Evolutionary conservation across 2,113 vertebrate species (phyloP), one percentile per base, ranked within the genome.

Genomic region (Aegypius monachus): DNA sequence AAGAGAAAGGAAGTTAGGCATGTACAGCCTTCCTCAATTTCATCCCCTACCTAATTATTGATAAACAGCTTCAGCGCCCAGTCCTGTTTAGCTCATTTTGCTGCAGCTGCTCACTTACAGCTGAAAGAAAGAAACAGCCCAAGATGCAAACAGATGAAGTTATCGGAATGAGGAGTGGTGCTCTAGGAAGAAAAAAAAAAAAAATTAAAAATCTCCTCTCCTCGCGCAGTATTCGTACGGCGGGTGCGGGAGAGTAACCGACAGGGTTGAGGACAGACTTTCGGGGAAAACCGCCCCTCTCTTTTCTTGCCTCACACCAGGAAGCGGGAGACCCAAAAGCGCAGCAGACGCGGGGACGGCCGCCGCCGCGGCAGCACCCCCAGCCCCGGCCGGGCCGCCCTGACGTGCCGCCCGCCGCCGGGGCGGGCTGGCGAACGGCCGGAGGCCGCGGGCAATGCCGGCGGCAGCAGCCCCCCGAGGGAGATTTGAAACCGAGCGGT

Each of bases 221-320:
- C 13, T 34, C 40, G 9, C 9, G 4, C 45, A 61, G 16, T 2
- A 20, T 18, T 29, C 47, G 22, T 4, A 43, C 13, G 10, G 27
- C 4, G 45, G 22, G 13, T 4, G 32, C 29, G 23, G 25, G 13
- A 43, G 23, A 58, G 7, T 4, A 22, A 42, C 43, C 11, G 15
- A 21, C 3, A n/a, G 25, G 66, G 25, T 29, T 0, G 10, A 2
- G 67, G 43, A 17, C 12, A 19, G 23, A 5, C 20, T 53, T 42
- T 10, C 4, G 10, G 15, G 11, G 16, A 8, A 3, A 65, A 65
- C 8, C 1, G 6, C 27, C 20, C 7, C 47, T 23, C 27, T 63
- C 9, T 7, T 6, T 6, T 8, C 52, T 5, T 4, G 22, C 23
- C 32, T 7, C 55, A 1, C 21, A 16, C 0, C 45, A n/a, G 17